phyloP scores from a whole-genome alignment of 2,888 invertebrate genomes.

The Poecilobothrus nobilitatus region DNA sequence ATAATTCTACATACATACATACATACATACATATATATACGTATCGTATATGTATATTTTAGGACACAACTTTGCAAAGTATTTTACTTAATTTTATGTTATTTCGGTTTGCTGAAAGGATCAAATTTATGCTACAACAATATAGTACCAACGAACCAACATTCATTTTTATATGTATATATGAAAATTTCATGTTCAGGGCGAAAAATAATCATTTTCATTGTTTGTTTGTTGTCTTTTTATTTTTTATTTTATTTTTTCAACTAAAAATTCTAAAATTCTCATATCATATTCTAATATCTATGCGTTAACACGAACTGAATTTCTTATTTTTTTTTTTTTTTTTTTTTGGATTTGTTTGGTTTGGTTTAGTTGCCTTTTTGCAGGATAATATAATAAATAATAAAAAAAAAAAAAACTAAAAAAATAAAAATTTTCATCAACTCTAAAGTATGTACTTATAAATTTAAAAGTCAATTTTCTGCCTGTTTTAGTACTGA shows the following conservation, averaged over 20 bases:
- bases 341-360: constrained; percentile 8
- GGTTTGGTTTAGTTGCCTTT: not conserved
- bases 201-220: not conserved
- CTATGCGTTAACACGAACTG: constrained; percentile 27
- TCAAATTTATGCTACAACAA: not conserved
- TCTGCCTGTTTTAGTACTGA: constrained; percentile 27
- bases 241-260: not conserved
- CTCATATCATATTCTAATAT: constrained; percentile 24
- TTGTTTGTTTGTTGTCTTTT: not conserved
- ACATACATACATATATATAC: no score
- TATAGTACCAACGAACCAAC: not conserved
- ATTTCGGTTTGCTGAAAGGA: not conserved
- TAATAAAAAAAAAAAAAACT: not conserved
- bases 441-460: not conserved
- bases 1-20: no score
- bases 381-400: constrained; percentile 1
- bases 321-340: constrained; percentile 12
- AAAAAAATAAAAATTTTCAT: not conserved
- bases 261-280: constrained; percentile 15
- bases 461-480: constrained; percentile 10
- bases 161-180: not conserved
- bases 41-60: not conserved
- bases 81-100: no score
- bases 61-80: not conserved
- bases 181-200: not conserved